Evolutionary conservation across 2,888 invertebrate genomes (phyloP).

Genomic region (Silvanus unidentatus): DNA sequence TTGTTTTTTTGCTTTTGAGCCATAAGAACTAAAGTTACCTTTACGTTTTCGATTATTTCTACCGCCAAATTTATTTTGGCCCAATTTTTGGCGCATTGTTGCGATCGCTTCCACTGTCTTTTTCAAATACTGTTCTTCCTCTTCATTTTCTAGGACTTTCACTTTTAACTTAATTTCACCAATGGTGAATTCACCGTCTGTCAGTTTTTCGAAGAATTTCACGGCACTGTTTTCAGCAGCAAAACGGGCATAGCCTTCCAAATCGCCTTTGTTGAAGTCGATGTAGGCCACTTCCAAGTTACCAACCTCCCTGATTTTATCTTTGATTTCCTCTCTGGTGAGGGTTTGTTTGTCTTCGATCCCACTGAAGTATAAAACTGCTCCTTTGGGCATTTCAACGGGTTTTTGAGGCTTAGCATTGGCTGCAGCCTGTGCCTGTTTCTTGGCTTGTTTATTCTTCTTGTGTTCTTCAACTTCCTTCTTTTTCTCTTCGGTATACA

Average conservation of each 20-base stretch:
- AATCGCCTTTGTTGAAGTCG: constrained; percentile 69
- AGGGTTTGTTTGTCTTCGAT: constrained; percentile 51
- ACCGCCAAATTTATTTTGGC: constrained; percentile 42
- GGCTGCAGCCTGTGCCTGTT: constrained; percentile 45
- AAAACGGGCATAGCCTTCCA: constrained; percentile 67
- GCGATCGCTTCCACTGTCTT: constrained; percentile 58
- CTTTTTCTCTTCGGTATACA: constrained; percentile 62
- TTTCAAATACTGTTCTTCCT: constrained; percentile 60
- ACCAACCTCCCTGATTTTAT: constrained; percentile 57
- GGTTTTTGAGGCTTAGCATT: constrained; percentile 42
- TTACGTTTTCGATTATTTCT: constrained; percentile 34
- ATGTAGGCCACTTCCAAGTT: constrained; percentile 64
- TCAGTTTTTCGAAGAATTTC: constrained; percentile 57
- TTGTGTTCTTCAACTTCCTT: constrained; percentile 57
- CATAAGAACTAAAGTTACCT: constrained; percentile 35
- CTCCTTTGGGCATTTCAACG: constrained; percentile 63
- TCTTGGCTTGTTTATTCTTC: constrained; percentile 51
- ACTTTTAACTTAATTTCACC: constrained; percentile 48
- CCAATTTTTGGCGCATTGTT: constrained; percentile 48
- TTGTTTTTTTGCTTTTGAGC: constrained; percentile 20
- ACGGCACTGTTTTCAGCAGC: constrained; percentile 64
- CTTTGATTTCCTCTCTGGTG: constrained; percentile 69
- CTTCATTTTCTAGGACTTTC: constrained; percentile 61
- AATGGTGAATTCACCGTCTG: constrained; percentile 48
- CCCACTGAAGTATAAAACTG: constrained; percentile 65